phyloP scores from a whole-genome alignment of 2,113 vertebrate genomes.

The Halcyon malimbica region DNA sequence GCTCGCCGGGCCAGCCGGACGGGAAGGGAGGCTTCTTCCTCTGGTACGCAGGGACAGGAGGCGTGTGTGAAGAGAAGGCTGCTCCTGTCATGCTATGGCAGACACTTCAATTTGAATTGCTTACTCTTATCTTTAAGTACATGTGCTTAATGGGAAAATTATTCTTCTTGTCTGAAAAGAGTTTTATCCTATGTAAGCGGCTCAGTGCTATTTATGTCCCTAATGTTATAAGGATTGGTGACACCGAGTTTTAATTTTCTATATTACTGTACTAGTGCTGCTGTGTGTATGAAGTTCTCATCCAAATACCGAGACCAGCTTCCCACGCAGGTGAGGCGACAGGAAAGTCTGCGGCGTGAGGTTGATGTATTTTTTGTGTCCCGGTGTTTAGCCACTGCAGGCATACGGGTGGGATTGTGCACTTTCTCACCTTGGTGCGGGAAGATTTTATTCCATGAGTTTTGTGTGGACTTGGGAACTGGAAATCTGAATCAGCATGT shows the following conservation, averaged over 20 bases:
- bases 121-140: not conserved
- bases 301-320: not conserved
- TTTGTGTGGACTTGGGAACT: not conserved
- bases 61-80: not conserved
- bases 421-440: not conserved
- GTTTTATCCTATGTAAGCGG: accelerated
- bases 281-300: not conserved
- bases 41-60: not conserved
- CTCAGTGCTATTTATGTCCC: not conserved
- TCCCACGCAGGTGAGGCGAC: not conserved
- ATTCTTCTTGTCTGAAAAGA: not conserved
- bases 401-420: not conserved
- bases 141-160: not conserved
- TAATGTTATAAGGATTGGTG: not conserved
- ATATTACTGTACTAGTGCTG: not conserved
- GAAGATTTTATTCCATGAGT: not conserved
- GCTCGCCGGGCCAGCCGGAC: not conserved
- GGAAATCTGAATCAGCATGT: not conserved
- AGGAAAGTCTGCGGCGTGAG: not conserved
- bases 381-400: not conserved
- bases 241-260: not conserved
- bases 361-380: not conserved
- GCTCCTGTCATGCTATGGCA: not conserved
- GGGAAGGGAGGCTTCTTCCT: not conserved
- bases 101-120: not conserved